Evolutionary conservation across 2,888 invertebrate species (phyloP).

Genomic region (Aleiodes leptofemur): DNA sequence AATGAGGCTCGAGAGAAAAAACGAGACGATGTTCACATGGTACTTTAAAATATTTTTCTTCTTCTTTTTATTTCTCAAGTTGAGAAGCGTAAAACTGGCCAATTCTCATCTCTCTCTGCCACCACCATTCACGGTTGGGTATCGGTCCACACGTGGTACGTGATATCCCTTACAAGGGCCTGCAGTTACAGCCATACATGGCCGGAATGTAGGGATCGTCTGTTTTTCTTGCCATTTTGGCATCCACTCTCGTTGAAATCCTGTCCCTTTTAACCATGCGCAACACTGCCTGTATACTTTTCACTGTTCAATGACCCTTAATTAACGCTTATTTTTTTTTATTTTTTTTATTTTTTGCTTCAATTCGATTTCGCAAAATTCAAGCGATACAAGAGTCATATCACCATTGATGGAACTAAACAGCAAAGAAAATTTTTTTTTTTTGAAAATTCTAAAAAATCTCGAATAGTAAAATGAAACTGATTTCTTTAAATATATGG

Average conservation of each 20-base stretch:
- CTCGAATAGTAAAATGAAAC: too few relatives aligned
- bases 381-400: background rate
- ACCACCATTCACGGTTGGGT: conserved; percentile 51
- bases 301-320: conserved; percentile 27
- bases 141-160: conserved; percentile 59
- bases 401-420: too few relatives aligned
- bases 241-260: conserved; percentile 41
- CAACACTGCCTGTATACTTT: conserved; percentile 19
- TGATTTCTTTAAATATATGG: too few relatives aligned
- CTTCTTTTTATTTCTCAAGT: conserved; percentile 38
- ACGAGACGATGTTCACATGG: background rate
- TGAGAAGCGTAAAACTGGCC: conserved; percentile 64
- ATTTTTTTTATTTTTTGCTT: background rate
- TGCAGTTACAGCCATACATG: conserved; percentile 67
- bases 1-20: too few relatives aligned
- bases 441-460: too few relatives aligned
- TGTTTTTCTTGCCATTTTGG: conserved; percentile 69
- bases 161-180: conserved; percentile 71
- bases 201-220: conserved; percentile 73
- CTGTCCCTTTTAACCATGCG: conserved; percentile 31
- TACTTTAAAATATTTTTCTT: conserved; percentile 34
- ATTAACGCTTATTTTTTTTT: conserved; percentile 24
- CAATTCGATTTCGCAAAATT: conserved; percentile 7
- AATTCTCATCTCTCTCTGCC: conserved; percentile 40
- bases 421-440: too few relatives aligned